These are phyloP conservation scores for Lates calcarifer DNA, from an alignment of 2,113 vertebrate species.

Conservation along the genomic window DNA sequence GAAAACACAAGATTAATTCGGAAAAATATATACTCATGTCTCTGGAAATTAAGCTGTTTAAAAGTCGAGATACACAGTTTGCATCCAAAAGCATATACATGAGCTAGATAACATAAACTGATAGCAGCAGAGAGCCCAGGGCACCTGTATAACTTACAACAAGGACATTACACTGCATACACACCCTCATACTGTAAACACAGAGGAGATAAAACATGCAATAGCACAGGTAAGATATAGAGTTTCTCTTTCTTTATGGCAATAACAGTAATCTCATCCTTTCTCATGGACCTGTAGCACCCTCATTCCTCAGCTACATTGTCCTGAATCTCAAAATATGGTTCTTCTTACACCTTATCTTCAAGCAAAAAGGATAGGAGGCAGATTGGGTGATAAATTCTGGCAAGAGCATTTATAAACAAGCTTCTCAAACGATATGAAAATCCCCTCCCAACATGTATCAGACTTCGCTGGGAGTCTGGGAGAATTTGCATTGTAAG, in stretches of 20 bases:
- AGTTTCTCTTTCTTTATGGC: constrained; percentile 52
- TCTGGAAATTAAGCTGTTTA: constrained; percentile 4
- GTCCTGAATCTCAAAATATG: constrained; percentile 9
- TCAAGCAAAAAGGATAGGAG: constrained; percentile 2
- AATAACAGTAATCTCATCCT: constrained; percentile 57
- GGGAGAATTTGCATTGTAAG: constrained; percentile 30
- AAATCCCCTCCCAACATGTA: background rate
- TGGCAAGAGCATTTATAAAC: constrained; percentile 24
- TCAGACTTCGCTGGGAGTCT: constrained; percentile 8
- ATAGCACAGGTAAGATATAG: constrained; percentile 26
- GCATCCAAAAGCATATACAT: constrained; percentile 20
- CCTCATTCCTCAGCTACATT: constrained; percentile 21
- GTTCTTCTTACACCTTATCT: constrained; percentile 44
- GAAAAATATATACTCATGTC: background rate
- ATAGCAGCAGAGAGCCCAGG: constrained; percentile 14
- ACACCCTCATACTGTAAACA: constrained; percentile 34
- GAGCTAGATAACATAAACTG: background rate
- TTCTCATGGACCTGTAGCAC: constrained; percentile 14
- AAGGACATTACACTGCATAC: constrained; percentile 11
- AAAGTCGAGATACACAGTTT: constrained; percentile 7
- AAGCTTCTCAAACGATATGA: background rate
- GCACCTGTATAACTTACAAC: constrained; percentile 52
- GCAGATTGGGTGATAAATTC: constrained; percentile 18
- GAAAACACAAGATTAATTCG: background rate
- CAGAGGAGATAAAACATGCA: constrained; percentile 38